These are phyloP conservation scores for Acridotheres tristis DNA, from an alignment of 2,797 vertebrate species.

Conservation along the genomic window DNA sequence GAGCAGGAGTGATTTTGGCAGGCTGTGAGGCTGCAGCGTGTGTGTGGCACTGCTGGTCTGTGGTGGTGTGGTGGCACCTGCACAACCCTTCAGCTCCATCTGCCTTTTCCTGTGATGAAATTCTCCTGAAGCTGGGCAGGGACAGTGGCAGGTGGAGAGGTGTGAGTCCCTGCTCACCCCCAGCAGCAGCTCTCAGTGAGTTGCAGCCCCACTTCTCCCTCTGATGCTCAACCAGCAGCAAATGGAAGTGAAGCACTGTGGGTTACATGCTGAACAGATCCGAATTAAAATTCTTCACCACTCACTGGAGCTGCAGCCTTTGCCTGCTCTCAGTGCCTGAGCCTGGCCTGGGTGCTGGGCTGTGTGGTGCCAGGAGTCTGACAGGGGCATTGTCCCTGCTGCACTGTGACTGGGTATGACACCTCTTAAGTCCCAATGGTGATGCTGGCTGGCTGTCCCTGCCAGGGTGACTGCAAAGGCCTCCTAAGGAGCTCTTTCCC, in stretches of 20 bases:
- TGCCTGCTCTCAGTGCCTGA: neutral
- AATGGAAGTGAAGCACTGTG: neutral
- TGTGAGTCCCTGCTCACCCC: neutral
- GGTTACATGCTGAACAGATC: neutral
- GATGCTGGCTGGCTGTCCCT: neutral
- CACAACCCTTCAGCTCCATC: neutral
- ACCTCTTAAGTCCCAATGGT: accelerated
- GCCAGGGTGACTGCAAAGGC: neutral
- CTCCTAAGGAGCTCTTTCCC: neutral
- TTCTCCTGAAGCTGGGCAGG: neutral
- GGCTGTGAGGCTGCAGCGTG: neutral
- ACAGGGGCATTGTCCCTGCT: neutral
- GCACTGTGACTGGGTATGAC: accelerated
- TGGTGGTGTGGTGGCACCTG: neutral
- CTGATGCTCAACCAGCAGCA: neutral
- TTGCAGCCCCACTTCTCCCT: neutral
- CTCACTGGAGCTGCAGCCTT: neutral
- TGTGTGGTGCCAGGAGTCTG: neutral
- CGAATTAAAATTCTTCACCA: neutral
- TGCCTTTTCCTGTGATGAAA: neutral
- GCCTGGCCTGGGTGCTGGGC: neutral
- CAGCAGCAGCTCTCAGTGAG: neutral
- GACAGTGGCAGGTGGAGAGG: neutral
- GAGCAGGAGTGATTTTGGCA: neutral
- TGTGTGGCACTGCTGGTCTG: accelerated